Evolutionary conservation across 2,888 invertebrate genomes (phyloP).

Genomic region (Dolichomitus sp.): DNA sequence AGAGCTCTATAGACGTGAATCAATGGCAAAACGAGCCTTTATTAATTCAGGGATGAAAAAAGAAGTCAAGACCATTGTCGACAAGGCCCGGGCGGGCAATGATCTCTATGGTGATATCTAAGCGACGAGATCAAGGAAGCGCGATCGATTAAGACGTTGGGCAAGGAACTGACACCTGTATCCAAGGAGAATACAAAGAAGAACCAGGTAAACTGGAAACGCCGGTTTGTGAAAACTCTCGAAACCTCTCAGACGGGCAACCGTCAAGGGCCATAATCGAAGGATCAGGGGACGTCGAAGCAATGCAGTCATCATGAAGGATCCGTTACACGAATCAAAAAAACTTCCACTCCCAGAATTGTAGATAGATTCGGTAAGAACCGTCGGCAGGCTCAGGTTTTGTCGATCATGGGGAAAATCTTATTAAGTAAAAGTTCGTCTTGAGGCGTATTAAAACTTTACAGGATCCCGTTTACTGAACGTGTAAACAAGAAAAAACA

Average conservation of each 20-base stretch:
- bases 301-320: background rate
- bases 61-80: slow-evolving; percentile 39
- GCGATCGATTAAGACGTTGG: slow-evolving; percentile 48
- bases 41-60: slow-evolving; percentile 40
- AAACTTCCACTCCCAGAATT: background rate
- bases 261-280: background rate
- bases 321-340: background rate
- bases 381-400: slow-evolving; percentile 32
- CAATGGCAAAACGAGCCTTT: slow-evolving; percentile 37
- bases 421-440: slow-evolving; percentile 36
- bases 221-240: slow-evolving; percentile 34
- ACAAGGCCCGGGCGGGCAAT: slow-evolving; percentile 33
- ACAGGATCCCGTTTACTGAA: slow-evolving; percentile 25
- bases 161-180: slow-evolving; percentile 19
- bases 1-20: slow-evolving; percentile 40
- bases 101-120: slow-evolving; percentile 47
- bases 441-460: slow-evolving; percentile 9
- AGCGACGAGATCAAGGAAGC: slow-evolving; percentile 45
- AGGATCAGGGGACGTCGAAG: background rate
- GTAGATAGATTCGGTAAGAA: slow-evolving; percentile 11
- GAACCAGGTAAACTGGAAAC: slow-evolving; percentile 54
- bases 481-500: background rate
- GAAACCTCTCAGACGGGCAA: slow-evolving; percentile 28
- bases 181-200: slow-evolving; percentile 13
- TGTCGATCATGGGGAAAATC: slow-evolving; percentile 23